Conservation (phyloP, 2,113 vertebrate genomes). For the Panurus biarmicus region DNA sequence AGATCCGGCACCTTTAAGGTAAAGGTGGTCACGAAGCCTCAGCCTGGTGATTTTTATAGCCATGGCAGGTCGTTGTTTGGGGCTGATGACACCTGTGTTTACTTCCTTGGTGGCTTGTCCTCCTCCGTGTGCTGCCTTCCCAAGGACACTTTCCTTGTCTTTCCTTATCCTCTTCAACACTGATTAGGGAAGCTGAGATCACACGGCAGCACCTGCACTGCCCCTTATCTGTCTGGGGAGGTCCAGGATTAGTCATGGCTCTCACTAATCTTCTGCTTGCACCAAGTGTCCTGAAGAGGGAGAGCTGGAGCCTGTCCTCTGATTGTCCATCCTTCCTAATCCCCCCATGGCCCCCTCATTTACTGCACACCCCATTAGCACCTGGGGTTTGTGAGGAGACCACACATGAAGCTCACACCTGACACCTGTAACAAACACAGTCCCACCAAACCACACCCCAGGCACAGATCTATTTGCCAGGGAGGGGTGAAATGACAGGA, state of each 20-base stretch:
- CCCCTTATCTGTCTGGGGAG: background rate
- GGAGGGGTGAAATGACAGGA: background rate
- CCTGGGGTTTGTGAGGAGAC: background rate
- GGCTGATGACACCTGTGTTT: background rate
- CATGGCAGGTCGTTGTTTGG: background rate
- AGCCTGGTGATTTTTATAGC: background rate
- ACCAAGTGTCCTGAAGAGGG: constrained; percentile 35
- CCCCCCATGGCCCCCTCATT: background rate
- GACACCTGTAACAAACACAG: background rate
- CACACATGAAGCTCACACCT: background rate
- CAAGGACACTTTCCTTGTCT: constrained; percentile 24
- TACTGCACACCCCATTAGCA: background rate
- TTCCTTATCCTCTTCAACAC: background rate
- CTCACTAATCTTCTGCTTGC: background rate
- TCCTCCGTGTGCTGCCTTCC: background rate
- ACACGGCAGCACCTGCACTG: background rate
- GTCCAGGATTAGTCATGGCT: background rate
- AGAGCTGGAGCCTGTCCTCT: background rate
- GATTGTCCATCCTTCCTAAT: background rate
- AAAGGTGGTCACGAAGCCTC: background rate
- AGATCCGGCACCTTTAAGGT: background rate
- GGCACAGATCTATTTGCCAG: background rate
- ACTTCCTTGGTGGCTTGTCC: background rate
- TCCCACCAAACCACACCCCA: background rate
- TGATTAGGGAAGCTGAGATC: constrained; percentile 2